Evolutionary conservation across 1,140 invertebrate species (phyloP).

Genomic region (Drosophila sp.): DNA sequence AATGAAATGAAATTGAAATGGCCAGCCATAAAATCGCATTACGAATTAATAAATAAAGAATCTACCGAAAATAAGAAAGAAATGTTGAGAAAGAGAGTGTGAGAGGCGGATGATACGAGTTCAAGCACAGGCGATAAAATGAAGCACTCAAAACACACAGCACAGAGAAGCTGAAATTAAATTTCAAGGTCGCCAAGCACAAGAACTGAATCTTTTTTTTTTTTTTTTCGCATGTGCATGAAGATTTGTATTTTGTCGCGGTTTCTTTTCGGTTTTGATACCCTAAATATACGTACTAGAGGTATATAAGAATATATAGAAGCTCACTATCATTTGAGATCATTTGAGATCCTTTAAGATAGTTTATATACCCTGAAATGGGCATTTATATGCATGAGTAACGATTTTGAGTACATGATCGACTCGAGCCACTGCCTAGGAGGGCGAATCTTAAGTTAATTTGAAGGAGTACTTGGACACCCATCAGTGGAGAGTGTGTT

Average conservation of each 20-base stretch:
- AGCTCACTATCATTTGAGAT: no score
- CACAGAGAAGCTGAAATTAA: conserved; percentile 50
- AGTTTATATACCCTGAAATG: no score
- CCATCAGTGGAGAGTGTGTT: no score
- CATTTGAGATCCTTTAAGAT: no score
- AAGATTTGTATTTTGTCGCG: conserved; percentile 50
- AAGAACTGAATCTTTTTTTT: conserved; percentile 50
- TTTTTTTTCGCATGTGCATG: conserved; percentile 59
- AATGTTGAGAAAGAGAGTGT: conserved; percentile 6
- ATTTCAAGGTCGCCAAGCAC: conserved; percentile 63
- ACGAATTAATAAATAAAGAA: conserved; percentile 66
- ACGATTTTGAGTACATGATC: no score
- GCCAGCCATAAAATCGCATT: conserved; percentile 53
- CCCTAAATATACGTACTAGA: not conserved
- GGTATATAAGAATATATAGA: not conserved
- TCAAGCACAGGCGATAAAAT: conserved; percentile 28
- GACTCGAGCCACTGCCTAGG: no score
- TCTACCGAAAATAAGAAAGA: conserved; percentile 21
- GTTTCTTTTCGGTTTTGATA: conserved; percentile 14
- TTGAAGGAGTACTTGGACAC: no score
- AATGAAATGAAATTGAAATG: conserved; percentile 38
- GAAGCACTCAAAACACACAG: conserved; percentile 7
- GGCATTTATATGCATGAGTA: no score
- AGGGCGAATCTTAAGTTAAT: no score
- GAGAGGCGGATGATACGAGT: conserved; percentile 6